Evolutionary conservation across 1,140 invertebrate genomes (phyloP).

Genomic region (Alviniconcha marisindica): DNA sequence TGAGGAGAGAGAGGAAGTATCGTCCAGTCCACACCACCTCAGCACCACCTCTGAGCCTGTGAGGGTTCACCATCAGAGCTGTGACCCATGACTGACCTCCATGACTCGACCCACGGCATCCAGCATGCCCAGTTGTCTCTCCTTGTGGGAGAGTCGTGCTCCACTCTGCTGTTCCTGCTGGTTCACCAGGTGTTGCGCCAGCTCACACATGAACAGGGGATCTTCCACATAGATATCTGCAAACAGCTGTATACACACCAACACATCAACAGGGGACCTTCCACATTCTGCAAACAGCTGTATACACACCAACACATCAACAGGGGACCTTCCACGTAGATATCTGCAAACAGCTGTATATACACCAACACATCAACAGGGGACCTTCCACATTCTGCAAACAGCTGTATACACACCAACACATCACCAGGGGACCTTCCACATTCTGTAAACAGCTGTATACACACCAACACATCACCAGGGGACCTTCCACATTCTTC

Average conservation of each 20-base stretch:
- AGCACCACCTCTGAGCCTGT: no score
- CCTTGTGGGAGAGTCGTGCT: conserved; percentile 61
- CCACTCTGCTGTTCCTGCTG: conserved; percentile 57
- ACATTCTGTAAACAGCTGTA: conserved; percentile 73
- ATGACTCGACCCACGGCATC: conserved; percentile 60
- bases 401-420: no score
- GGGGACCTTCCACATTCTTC: background rate
- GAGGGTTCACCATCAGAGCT: no score
- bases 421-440: no score
- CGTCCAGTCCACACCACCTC: no score
- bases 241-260: conserved; percentile 65
- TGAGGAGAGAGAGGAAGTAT: no score
- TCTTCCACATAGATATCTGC: conserved; percentile 72
- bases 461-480: background rate
- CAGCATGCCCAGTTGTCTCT: conserved; percentile 66
- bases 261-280: background rate
- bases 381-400: background rate
- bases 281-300: background rate
- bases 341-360: conserved; percentile 70
- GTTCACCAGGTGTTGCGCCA: conserved; percentile 59
- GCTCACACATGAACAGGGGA: conserved; percentile 70
- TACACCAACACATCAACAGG: background rate
- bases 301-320: no score
- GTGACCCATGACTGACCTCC: conserved; percentile 64
- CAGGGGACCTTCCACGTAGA: conserved; percentile 72